These are phyloP conservation scores for Phymatocera aterrima DNA, from an alignment of 2,888 invertebrate genomes.

Conservation along the genomic window DNA sequence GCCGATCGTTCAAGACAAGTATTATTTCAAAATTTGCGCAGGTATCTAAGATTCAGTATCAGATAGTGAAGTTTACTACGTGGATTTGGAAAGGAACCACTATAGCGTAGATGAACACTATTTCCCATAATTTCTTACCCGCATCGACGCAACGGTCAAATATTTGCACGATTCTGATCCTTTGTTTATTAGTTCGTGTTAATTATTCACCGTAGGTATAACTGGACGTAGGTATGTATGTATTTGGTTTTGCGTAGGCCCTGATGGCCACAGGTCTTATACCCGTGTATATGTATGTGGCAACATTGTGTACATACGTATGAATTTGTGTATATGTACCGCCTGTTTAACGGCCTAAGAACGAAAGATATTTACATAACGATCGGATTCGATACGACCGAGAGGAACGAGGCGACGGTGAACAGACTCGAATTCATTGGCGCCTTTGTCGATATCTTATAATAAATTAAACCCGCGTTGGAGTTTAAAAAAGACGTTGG, in stretches of 20 bases:
- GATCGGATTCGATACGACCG: conserved; percentile 38
- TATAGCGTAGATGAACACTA: background rate
- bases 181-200: conserved; percentile 26
- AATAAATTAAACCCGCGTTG: conserved; percentile 13
- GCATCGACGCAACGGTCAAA: background rate
- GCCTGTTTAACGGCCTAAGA: conserved; percentile 27
- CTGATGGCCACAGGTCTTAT: conserved; percentile 22
- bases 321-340: background rate
- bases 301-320: too few species aligned
- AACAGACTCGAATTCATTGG: conserved; percentile 23
- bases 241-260: conserved; percentile 34
- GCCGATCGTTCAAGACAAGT: background rate
- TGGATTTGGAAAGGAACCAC: background rate
- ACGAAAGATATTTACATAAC: conserved; percentile 42
- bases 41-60: background rate
- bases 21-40: background rate
- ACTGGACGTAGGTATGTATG: background rate
- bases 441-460: conserved; percentile 35
- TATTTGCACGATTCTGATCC: conserved; percentile 11
- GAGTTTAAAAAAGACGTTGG: background rate
- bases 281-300: background rate
- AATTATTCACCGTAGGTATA: conserved; percentile 18
- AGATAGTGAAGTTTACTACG: background rate
- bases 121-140: background rate
- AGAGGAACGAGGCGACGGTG: conserved; percentile 25